These are phyloP conservation scores for Hippocampus barbouri DNA, from an alignment of 2,113 vertebrate genomes.

Conservation along the genomic window DNA sequence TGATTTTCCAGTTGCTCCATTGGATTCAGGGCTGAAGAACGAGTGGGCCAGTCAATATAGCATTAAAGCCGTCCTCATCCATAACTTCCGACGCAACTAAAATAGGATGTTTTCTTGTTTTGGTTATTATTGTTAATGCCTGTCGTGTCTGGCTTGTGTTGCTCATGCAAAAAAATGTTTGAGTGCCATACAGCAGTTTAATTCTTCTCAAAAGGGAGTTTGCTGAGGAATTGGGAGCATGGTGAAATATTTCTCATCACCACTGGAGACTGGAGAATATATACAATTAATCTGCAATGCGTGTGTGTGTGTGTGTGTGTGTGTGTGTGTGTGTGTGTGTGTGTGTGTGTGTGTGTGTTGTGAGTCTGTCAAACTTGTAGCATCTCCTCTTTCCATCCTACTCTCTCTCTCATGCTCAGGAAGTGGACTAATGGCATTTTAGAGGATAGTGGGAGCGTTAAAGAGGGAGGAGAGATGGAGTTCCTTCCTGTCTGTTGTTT, in stretches of 20 bases:
- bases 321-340: background rate
- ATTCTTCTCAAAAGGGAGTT: slow-evolving; percentile 41
- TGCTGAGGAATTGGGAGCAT: slow-evolving; percentile 32
- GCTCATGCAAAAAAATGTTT: slow-evolving; percentile 21
- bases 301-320: background rate
- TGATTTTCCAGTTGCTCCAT: background rate
- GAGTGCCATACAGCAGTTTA: slow-evolving; percentile 29
- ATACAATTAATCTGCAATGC: slow-evolving; percentile 30
- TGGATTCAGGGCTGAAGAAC: background rate
- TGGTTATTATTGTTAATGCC: slow-evolving; percentile 3
- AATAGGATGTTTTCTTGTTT: background rate
- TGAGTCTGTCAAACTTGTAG: slow-evolving; percentile 25
- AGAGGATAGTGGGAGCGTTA: slow-evolving; percentile 74
- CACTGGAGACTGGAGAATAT: slow-evolving; percentile 51
- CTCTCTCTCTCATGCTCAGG: slow-evolving; percentile 75
- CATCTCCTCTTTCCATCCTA: slow-evolving; percentile 50
- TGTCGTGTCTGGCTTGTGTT: slow-evolving; percentile 22
- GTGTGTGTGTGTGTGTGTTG: slow-evolving; percentile 1
- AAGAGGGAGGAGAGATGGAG: slow-evolving; percentile 46
- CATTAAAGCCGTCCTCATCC: background rate
- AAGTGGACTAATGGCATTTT: slow-evolving; percentile 84
- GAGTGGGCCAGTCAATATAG: background rate
- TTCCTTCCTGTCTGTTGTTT: slow-evolving; percentile 63
- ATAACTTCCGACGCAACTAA: background rate
- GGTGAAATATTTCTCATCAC: slow-evolving; percentile 38